Conservation (phyloP, 1,140 invertebrate genomes). For the Drosophila tropicalis region DNA sequence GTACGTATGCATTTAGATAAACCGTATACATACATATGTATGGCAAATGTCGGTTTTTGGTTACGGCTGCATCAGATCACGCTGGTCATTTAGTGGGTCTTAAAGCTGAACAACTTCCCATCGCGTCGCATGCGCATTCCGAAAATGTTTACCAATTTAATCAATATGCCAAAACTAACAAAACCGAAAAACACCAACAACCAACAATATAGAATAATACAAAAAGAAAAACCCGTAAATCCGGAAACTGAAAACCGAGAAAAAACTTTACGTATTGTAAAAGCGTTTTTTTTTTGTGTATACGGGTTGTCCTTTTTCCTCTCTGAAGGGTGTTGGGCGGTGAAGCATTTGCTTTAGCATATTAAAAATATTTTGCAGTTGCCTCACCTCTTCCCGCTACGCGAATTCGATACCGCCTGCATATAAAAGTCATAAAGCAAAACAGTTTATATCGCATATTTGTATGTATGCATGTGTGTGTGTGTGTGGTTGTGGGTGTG, state of each 20-base stretch:
- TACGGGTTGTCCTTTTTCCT: constrained; percentile 6
- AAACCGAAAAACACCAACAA: no score
- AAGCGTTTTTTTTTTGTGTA: constrained; percentile 47
- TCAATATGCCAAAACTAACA: no score
- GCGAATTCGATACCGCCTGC: constrained; percentile 36
- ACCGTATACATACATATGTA: constrained; percentile 34
- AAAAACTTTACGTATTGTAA: constrained; percentile 39
- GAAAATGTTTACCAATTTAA: no score
- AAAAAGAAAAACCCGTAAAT: no score
- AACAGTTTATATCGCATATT: constrained; percentile 61
- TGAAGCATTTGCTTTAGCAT: constrained; percentile 47
- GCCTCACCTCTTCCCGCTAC: constrained; percentile 3
- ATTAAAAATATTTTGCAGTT: constrained; percentile 75
- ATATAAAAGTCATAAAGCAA: constrained; percentile 79
- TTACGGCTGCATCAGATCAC: constrained; percentile 31
- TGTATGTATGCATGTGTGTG: constrained; percentile 11
- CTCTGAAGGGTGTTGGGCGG: no score
- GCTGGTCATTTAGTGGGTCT: constrained; percentile 55
- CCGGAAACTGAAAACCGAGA: no score
- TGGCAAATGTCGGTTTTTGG: constrained; percentile 53
- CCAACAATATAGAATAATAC: no score
- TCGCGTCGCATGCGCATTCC: neutral
- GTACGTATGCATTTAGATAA: constrained; percentile 16
- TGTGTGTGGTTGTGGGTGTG: neutral
- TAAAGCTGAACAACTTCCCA: constrained; percentile 64